These are phyloP conservation scores for Lepidotrigona ventralis DNA, from an alignment of 1,140 invertebrate genomes.

Conservation along the genomic window DNA sequence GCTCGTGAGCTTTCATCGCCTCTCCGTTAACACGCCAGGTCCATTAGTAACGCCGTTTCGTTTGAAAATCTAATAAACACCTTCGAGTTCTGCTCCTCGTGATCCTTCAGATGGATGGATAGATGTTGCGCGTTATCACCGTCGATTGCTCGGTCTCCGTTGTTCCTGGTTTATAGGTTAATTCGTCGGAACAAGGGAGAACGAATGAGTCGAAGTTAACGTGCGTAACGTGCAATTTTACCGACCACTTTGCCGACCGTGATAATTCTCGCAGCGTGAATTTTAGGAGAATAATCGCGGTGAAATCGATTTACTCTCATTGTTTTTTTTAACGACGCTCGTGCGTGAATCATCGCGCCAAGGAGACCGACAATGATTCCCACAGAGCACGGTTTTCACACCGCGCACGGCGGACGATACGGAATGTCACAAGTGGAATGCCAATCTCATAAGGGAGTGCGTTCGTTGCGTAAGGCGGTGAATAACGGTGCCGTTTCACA, in stretches of 20 bases:
- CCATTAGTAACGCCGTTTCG: neutral
- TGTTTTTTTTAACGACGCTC: neutral
- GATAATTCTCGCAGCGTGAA: neutral
- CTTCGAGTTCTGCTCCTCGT: neutral
- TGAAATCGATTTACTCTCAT: conserved; percentile 14
- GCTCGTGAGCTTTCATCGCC: conserved; percentile 16
- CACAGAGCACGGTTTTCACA: neutral
- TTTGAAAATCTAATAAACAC: conserved; percentile 7
- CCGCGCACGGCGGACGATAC: neutral
- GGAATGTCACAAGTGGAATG: neutral
- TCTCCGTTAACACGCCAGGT: conserved; percentile 15
- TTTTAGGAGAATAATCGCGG: neutral
- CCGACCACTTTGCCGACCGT: neutral
- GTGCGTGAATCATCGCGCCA: neutral
- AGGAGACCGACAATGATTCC: conserved; percentile 6
- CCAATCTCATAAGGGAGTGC: conserved; percentile 23
- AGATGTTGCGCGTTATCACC: neutral
- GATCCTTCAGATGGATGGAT: neutral
- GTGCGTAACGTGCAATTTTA: conserved; percentile 17
- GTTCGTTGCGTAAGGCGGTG: conserved; percentile 22
- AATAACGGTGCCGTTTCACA: conserved; percentile 36
- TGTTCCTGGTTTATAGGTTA: neutral
- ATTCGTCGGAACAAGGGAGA: conserved; percentile 7
- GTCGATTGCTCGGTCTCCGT: neutral
- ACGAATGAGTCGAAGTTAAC: conserved; percentile 1